These are phyloP conservation scores for Proctacanthus coquilletti DNA, from an alignment of 1,140 invertebrate species.

Conservation along the genomic window DNA sequence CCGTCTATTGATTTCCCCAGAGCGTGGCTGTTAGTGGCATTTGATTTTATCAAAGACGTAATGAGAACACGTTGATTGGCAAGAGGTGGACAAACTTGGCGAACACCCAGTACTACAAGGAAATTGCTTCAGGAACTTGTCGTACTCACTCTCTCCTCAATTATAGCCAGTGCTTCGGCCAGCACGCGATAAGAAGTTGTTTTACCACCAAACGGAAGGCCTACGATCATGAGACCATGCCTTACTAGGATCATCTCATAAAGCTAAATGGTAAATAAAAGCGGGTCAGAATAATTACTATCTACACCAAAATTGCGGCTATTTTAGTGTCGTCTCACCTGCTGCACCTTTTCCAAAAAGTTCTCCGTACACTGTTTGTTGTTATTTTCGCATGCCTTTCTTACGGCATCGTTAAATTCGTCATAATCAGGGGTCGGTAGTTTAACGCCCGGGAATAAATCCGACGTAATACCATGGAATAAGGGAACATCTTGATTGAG, in stretches of 20 bases:
- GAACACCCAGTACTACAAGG: too few relatives aligned
- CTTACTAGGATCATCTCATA: slow-evolving; percentile 94
- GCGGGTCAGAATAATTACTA: not conserved
- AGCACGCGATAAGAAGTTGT: slow-evolving; percentile 62
- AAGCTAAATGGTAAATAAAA: slow-evolving; percentile 39
- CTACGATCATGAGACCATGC: slow-evolving; percentile 80
- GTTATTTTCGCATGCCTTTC: slow-evolving; percentile 48
- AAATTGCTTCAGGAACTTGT: slow-evolving; percentile 1
- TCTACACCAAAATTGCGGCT: not conserved
- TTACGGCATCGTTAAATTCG: slow-evolving; percentile 41
- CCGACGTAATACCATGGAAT: slow-evolving; percentile 77
- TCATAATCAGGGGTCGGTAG: slow-evolving; percentile 62
- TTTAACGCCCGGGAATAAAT: slow-evolving; percentile 71
- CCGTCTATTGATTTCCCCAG: too few relatives aligned
- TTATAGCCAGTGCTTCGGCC: slow-evolving; percentile 57
- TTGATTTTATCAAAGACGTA: not conserved
- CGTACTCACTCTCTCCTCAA: slow-evolving; percentile 56
- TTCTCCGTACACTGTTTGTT: slow-evolving; percentile 72
- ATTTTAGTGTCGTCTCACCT: slow-evolving; percentile 8
- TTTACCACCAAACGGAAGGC: slow-evolving; percentile 81
- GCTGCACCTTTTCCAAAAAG: slow-evolving; percentile 78
- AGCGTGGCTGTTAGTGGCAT: not conserved
- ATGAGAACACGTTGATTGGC: too few relatives aligned
- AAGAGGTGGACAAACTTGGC: too few relatives aligned
- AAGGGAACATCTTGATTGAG: slow-evolving; percentile 72